Base-by-base conservation (phyloP, 2,888 invertebrate species). In the Slavum lentiscoides region DNA sequence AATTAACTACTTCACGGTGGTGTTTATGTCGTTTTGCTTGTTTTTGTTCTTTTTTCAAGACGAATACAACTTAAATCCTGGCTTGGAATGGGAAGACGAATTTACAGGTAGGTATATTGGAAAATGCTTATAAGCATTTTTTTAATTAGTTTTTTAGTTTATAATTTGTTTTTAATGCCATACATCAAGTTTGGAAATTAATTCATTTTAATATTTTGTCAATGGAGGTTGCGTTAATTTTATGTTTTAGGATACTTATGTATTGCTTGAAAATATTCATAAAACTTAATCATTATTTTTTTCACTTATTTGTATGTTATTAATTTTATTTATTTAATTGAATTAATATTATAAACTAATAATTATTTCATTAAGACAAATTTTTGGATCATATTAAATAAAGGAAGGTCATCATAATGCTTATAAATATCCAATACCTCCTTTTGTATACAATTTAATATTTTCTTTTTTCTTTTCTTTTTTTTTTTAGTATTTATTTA, bases 51-150 rank as follows among this genome's bases (percentile, higher is more conserved):
- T 88, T 87, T 92, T 93, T 94, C 93, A 94, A 96, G 96, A 96
- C 92, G 96, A 96, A 92, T 96, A 96, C 95, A 95, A 96, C 95
- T 95, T 96, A 93, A 95, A 95, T 93, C 95, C 95, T 92, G 95
- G 95, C 94, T 95, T 96, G 95, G 96, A 96, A 91, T 96, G 96
- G 96, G 96, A 96, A 93, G 96, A 96, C 94, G 96, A 96, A 91
- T 96, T 96, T 90, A 95, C 96, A 96, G 96, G 96, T 96, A 96
- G 95, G 96, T 93, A 90, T 87, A 88, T 88, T 76, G 80, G 74
- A 68, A 62, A 80, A 80, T 80, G 64, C 64, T 72, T 58, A 77
- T 61, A 43, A 68, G 68, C 67, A 75, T 75, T 81, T 82, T 21
- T 68, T 68, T 49, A n/a, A 75, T 75, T 81, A 62, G n/a, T 61